Conservation (phyloP, 2,888 invertebrate species). For the Lepas anatifera region DNA sequence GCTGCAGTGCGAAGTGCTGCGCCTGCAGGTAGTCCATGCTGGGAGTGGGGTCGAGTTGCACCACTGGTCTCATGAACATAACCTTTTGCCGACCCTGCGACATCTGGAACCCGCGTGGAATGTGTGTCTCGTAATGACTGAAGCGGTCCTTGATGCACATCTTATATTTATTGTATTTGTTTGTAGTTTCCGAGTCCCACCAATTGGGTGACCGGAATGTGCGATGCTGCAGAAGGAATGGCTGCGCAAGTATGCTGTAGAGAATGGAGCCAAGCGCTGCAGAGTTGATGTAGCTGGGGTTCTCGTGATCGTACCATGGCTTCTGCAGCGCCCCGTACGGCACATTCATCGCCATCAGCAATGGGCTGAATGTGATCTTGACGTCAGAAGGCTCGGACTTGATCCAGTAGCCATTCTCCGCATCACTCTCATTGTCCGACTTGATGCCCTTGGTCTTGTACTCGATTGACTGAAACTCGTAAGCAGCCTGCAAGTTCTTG, state of each 20-base stretch:
- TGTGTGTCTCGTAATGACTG: neutral
- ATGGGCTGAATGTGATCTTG: neutral
- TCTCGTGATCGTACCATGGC: slow-evolving; percentile 10
- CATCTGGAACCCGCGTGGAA: slow-evolving; percentile 8
- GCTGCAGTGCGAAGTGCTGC: slow-evolving; percentile 2
- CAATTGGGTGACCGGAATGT: slow-evolving; percentile 5
- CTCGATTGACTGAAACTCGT: neutral
- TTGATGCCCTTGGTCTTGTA: slow-evolving; percentile 3
- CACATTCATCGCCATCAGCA: slow-evolving; percentile 7
- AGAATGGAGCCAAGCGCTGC: slow-evolving; percentile 1
- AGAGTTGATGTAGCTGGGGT: slow-evolving; percentile 4
- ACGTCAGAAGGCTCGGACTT: slow-evolving; percentile 11
- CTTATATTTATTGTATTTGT: neutral
- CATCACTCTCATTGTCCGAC: neutral
- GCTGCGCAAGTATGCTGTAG: slow-evolving; percentile 12
- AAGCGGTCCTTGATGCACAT: slow-evolving; percentile 1
- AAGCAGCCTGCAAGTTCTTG: neutral
- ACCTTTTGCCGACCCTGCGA: neutral
- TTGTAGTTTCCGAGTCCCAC: neutral
- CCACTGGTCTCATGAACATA: slow-evolving; percentile 4
- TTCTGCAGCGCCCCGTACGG: slow-evolving; percentile 11
- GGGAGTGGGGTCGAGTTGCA: neutral
- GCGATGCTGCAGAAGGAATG: slow-evolving; percentile 10
- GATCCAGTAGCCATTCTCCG: slow-evolving; percentile 12
- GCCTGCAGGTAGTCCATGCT: slow-evolving; percentile 10